A percentile compares a stretch with the other conserved stretches of the same genome.
phyloP scores from a whole-genome alignment of 2,888 invertebrate species.

The Augochlorella aurata region DNA sequence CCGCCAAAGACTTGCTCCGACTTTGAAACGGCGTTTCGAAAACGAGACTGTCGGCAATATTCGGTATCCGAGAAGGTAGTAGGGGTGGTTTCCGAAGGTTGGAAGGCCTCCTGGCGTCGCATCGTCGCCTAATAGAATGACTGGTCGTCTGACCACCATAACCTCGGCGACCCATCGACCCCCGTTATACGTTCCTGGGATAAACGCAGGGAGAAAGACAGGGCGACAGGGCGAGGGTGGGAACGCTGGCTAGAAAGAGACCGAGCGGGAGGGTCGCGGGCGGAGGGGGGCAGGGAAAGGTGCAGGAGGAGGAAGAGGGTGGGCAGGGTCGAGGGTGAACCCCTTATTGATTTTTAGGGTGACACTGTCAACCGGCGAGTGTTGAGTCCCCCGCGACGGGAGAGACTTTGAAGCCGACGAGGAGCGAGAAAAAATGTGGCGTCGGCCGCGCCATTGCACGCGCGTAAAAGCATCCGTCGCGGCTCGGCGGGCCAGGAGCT shows the following conservation, averaged over 20 bases:
- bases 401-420: constrained; percentile 82
- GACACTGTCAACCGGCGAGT: constrained; percentile 86
- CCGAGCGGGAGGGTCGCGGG: not conserved
- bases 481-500: not conserved
- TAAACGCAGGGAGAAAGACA: constrained; percentile 45
- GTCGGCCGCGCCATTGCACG: constrained; percentile 59
- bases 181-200: constrained; percentile 70
- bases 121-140: constrained; percentile 76
- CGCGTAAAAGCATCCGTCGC: constrained; percentile 34
- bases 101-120: constrained; percentile 58
- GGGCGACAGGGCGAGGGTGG: not conserved
- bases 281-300: constrained; percentile 67
- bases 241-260: not conserved
- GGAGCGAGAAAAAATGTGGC: constrained; percentile 82
- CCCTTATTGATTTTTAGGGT: constrained; percentile 87
- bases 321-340: constrained; percentile 83
- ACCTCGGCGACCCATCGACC: constrained; percentile 67
- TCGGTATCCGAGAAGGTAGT: not conserved
- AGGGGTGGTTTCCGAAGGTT: constrained; percentile 38
- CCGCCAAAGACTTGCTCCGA: no score
- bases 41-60: not conserved
- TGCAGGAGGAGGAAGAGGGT: constrained; percentile 72
- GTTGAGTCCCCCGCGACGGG: constrained; percentile 82
- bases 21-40: no score
- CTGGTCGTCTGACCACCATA: constrained; percentile 72